Conservation (phyloP, 2,888 invertebrate genomes). For the Orthosia incerta region DNA sequence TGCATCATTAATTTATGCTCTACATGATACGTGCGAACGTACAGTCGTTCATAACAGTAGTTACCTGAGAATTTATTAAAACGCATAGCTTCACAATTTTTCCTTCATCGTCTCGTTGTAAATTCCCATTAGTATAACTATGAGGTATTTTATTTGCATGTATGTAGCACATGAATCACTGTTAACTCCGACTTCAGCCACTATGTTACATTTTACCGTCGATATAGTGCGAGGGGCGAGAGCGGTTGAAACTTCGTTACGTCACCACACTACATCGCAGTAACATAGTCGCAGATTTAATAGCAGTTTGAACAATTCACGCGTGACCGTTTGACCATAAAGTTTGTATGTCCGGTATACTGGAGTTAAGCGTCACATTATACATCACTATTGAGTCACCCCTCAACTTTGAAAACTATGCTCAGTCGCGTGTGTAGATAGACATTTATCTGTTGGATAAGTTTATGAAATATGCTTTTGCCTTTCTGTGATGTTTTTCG, state of each 20-base stretch:
- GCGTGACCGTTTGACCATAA: slow-evolving; percentile 72
- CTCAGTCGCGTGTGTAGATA: slow-evolving; percentile 42
- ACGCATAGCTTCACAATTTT: slow-evolving; percentile 34
- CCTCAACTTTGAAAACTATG: slow-evolving; percentile 52
- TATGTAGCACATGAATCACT: slow-evolving; percentile 60
- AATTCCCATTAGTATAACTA: slow-evolving; percentile 55
- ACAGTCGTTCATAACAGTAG: slow-evolving; percentile 46
- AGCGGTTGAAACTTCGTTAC: slow-evolving; percentile 72
- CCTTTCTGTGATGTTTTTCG: background rate
- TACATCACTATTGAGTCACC: slow-evolving; percentile 56
- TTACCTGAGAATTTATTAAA: slow-evolving; percentile 51
- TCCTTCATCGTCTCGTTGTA: slow-evolving; percentile 41
- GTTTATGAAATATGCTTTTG: slow-evolving; percentile 37
- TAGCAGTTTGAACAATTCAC: slow-evolving; percentile 74
- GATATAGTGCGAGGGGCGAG: slow-evolving; percentile 68
- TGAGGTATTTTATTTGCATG: slow-evolving; percentile 56
- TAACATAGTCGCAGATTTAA: slow-evolving; percentile 72
- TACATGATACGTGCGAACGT: slow-evolving; percentile 35
- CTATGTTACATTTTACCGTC: slow-evolving; percentile 73
- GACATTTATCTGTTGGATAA: slow-evolving; percentile 43
- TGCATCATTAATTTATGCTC: slow-evolving; percentile 47
- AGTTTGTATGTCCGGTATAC: slow-evolving; percentile 63
- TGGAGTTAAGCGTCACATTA: slow-evolving; percentile 56
- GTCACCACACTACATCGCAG: slow-evolving; percentile 69
- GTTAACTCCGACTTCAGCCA: slow-evolving; percentile 63